These are phyloP conservation scores for Strigops habroptila DNA, from an alignment of 2,113 vertebrate genomes.

Conservation along the genomic window DNA sequence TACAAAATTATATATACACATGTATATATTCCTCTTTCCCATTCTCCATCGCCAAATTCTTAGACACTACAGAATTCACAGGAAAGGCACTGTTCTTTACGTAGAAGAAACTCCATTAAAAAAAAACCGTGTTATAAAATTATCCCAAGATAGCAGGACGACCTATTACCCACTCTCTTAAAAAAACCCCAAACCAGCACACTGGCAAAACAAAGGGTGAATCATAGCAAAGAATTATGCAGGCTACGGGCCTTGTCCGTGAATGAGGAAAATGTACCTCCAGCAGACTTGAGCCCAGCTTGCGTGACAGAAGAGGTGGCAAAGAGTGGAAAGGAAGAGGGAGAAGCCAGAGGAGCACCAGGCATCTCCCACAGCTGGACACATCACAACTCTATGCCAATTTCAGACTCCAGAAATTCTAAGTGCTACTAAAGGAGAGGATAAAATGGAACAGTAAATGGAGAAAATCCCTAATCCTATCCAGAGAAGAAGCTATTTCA, in stretches of 20 bases:
- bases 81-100: background rate
- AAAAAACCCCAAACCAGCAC: background rate
- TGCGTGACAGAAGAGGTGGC: background rate
- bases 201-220: conserved; percentile 29
- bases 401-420: background rate
- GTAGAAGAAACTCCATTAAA: background rate
- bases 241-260: background rate
- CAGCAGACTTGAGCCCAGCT: background rate
- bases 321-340: background rate
- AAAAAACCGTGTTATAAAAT: background rate
- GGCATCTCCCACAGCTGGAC: background rate
- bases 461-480: background rate
- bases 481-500: background rate
- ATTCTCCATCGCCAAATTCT: background rate
- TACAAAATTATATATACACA: background rate
- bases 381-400: background rate
- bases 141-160: background rate
- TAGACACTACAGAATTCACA: background rate
- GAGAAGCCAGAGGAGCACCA: background rate
- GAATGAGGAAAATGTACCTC: background rate
- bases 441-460: background rate
- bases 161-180: background rate
- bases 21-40: background rate
- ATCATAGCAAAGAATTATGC: background rate
- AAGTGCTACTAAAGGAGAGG: background rate